A percentile compares a stretch with the other conserved stretches of the same genome.
Conservation (phyloP, 1,140 invertebrate species). For the Ostrea edulis region DNA sequence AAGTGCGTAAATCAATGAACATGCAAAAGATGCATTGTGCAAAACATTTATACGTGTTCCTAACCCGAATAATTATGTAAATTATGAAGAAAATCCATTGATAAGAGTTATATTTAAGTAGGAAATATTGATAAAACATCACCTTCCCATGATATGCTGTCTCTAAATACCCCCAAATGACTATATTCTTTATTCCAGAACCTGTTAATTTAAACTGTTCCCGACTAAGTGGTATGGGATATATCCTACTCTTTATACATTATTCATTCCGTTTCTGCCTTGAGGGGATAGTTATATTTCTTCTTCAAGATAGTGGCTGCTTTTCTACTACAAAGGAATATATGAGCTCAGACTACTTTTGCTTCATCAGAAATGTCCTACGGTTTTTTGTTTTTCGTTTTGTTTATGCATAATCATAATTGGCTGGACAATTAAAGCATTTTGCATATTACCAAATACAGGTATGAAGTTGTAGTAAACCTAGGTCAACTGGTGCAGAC, state of each 20-base stretch:
- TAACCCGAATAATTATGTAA: background rate
- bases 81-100: background rate
- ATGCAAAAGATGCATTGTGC: no score
- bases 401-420: background rate
- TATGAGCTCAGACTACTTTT: background rate
- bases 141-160: background rate
- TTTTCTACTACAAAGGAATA: background rate
- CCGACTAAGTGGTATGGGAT: background rate
- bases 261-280: background rate
- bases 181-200: constrained; percentile 11
- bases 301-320: background rate
- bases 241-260: background rate
- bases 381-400: background rate
- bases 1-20: no score
- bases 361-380: background rate
- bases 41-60: no score
- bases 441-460: background rate
- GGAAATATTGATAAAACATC: background rate
- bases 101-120: background rate
- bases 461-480: background rate
- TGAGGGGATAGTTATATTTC: background rate
- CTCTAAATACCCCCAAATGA: background rate
- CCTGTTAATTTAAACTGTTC: background rate
- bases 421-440: background rate
- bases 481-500: background rate